Percentiles rank a stretch among this genome's conserved stretches.
Evolutionary conservation across 2,797 vertebrate species (phyloP).

Genomic region (Alfaro cultratus): DNA sequence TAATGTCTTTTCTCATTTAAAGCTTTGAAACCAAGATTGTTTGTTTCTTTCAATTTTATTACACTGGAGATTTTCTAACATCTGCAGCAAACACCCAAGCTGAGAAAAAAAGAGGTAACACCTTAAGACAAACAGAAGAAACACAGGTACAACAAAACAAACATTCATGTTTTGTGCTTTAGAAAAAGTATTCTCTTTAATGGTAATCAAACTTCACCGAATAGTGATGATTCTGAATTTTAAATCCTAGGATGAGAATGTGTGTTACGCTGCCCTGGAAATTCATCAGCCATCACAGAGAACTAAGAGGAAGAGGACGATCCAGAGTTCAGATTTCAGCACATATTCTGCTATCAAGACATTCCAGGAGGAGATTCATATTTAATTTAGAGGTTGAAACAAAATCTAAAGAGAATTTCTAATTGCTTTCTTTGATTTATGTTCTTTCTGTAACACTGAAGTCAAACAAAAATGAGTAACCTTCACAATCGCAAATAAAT

Average conservation of each 20-base stretch:
- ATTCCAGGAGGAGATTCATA: neutral
- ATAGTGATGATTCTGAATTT: neutral
- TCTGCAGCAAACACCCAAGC: neutral
- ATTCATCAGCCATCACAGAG: conserved; percentile 31
- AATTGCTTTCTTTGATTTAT: neutral
- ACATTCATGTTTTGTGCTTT: neutral
- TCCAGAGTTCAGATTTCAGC: conserved; percentile 34
- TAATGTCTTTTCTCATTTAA: neutral
- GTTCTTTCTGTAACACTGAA: neutral
- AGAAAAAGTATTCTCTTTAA: neutral
- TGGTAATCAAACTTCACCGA: neutral
- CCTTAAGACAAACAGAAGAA: neutral
- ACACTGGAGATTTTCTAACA: neutral
- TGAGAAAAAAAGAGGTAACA: neutral
- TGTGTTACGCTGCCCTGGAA: conserved; percentile 56
- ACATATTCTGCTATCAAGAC: conserved; percentile 52
- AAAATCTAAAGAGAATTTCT: neutral
- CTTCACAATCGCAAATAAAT: neutral
- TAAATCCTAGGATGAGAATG: conserved; percentile 41
- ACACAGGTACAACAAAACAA: neutral
- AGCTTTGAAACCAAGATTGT: neutral
- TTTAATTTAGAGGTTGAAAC: neutral
- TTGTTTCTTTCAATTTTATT: neutral
- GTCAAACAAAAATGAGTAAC: neutral
- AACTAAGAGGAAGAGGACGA: conserved; percentile 31